Base-by-base conservation (phyloP, 2,797 vertebrate species). In the Scomberomorus guttatus region DNA sequence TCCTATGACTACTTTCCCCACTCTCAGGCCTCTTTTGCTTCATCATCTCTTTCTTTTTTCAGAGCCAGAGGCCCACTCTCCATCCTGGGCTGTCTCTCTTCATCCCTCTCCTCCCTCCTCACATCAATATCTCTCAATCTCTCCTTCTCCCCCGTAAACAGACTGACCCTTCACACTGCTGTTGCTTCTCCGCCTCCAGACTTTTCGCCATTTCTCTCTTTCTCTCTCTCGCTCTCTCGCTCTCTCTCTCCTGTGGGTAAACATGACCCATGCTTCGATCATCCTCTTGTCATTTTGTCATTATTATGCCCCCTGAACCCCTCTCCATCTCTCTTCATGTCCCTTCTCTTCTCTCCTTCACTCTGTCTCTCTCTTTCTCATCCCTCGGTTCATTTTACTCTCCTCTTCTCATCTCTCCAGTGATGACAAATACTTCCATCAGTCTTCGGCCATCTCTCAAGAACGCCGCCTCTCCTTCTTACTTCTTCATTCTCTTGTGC, bases 261-360 rank as follows among this genome's bases (percentile, higher is more conserved):
- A 91, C 87, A 88, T 90, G 91, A 90, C 88, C 91, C 88, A 83
- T 77, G 84, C 84, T 84, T 94, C 90, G 72, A 94, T 93, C 92
- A 91, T 89, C 85, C 82, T 81, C 87, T 89, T 91, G 88, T 92
- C 92, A 85, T 90, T 92, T 92, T 90, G 91, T 93, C 91, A 92
- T 93, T 87, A 90, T 90, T 87, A 76, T 89, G 79, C 88, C 86
- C 87, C 87, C 86, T 79, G 79, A 88, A 90, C 86, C 75, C 54
- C 59, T 77, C 80, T 83, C 81, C 69, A 74, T 87, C 80, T 85
- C 84, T 76, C 77, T 77, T 58, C 34, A 50, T 48, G 66, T 71
- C 65, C 55, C 67, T 61, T 79, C 79, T 75, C 66, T 59, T 75
- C 81, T 52, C 57, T 68, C 66, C 20, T 44, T 66, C 37, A 0